A percentile compares a stretch with the other conserved stretches of the same genome.
Evolutionary conservation across 2,113 vertebrate genomes (phyloP).

Genomic region (Cephalopholis sonnerati): DNA sequence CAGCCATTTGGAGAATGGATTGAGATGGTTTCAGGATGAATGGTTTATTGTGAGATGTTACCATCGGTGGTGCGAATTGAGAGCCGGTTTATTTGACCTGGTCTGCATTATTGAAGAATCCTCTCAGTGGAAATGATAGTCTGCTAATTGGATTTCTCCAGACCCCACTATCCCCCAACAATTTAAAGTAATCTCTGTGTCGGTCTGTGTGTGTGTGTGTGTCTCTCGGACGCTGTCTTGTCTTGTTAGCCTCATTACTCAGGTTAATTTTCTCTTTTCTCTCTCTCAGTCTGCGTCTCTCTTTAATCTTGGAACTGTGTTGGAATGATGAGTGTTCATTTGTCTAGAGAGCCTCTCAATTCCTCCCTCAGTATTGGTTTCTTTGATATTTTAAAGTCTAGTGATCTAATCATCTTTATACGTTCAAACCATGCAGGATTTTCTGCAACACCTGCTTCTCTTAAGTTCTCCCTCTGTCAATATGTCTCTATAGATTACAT

Average conservation of each 20-base stretch:
- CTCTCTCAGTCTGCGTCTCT: background rate
- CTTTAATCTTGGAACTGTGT: constrained; percentile 17
- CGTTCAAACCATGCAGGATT: background rate
- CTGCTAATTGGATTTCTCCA: constrained; percentile 66
- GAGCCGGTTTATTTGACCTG: constrained; percentile 46
- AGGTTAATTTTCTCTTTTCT: constrained; percentile 30
- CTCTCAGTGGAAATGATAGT: constrained; percentile 58
- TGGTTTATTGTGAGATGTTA: constrained; percentile 37
- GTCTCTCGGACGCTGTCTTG: constrained; percentile 26
- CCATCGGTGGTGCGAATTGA: constrained; percentile 21
- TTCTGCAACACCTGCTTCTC: constrained; percentile 3
- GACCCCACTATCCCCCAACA: constrained; percentile 9
- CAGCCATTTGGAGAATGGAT: constrained; percentile 39
- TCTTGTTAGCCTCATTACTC: constrained; percentile 49
- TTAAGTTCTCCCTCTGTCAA: background rate
- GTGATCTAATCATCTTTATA: constrained; percentile 20
- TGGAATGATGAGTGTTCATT: constrained; percentile 35
- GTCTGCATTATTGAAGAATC: constrained; percentile 61
- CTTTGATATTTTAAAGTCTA: constrained; percentile 38
- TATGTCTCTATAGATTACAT: background rate
- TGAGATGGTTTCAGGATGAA: constrained; percentile 44
- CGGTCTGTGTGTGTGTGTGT: background rate
- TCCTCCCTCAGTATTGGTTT: background rate
- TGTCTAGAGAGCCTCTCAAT: constrained; percentile 12
- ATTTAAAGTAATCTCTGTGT: constrained; percentile 30